Conservation (phyloP, 2,888 invertebrate species). For the Macaria liturata region DNA sequence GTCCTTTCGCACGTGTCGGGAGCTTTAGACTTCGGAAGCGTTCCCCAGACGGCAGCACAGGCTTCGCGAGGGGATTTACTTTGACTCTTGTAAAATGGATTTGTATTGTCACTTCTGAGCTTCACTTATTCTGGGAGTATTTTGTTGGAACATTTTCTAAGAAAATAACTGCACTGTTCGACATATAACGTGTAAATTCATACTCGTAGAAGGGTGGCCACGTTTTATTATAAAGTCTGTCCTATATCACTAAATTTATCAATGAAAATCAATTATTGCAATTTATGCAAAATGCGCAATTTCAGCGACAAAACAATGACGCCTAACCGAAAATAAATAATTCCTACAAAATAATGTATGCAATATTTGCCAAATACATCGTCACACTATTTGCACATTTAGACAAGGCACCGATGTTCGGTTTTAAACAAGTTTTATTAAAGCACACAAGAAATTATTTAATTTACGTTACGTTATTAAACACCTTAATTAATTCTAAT, state of each 20-base stretch:
- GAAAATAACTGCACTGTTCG: neutral
- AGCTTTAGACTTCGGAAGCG: conserved; percentile 5
- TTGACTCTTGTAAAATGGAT: conserved; percentile 4
- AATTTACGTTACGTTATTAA: conserved; percentile 10
- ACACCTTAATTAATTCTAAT: conserved; percentile 12
- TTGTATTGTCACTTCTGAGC: conserved; percentile 2
- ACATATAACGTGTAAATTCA: no score
- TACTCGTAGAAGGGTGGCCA: no score
- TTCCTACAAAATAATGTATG: conserved; percentile 1
- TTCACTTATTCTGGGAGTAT: neutral
- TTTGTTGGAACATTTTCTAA: no score
- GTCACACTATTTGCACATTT: conserved; percentile 6
- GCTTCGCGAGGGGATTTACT: conserved; percentile 5
- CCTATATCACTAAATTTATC: no score
- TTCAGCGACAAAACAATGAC: neutral
- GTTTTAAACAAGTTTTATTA: conserved; percentile 12
- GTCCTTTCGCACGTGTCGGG: conserved; percentile 4
- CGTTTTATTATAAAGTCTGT: no score
- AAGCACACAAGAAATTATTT: neutral
- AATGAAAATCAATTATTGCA: no score
- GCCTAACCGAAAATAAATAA: conserved; percentile 1
- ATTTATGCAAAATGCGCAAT: no score
- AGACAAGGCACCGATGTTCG: conserved; percentile 7
- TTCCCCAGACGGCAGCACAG: conserved; percentile 3
- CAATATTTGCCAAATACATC: conserved; percentile 9